Evolutionary conservation across 2,797 vertebrate genomes (phyloP), one percentile per base, ranked within the genome.

Genomic region (Anguilla anguilla): DNA sequence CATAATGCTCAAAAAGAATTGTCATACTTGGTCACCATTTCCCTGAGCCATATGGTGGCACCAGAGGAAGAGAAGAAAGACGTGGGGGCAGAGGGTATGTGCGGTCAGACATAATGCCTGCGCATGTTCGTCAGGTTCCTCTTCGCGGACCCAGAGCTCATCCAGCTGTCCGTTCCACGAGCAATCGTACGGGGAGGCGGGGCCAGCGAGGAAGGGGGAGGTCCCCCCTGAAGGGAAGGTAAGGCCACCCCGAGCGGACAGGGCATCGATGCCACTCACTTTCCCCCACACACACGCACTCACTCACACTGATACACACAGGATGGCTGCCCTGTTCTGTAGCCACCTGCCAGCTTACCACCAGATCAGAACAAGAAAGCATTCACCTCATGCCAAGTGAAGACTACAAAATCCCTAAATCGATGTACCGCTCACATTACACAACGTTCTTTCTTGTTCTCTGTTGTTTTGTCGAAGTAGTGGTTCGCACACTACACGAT

Each of bases 161-260:
- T 88, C 94, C 88, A 93, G 94, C 89, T 91, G 93, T 13, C 94
- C 94, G 0, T 95, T 94, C 0, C 87, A 93, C 0, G 94, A 95
- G 61, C 96, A 95, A 87, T 83, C 94, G 0, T 94, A 94, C 0
- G 86, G 93, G 43, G 94, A 84, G 0, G 96, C 97, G 86, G 96
- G 95, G 89, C 95, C 91, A 15, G 91, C 95, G 86, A 96, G 96
- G 93, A 97, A 97, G 90, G 93, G 94, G 86, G 97, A 97, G 92
- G 91, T 93, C 0, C 92, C 93, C 0, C 94, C 96, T 0, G 97
- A 97, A 91, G 96, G 95, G 90, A 97, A 97, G 97, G 97, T 96
- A 94, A 91, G 93, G 96, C 95, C 2, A 94, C 95, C 4, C 95
- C 11, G 96, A 96, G 92, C 95, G 95, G 2, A 93, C 93, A 69